Base-by-base conservation (phyloP, 2,113 vertebrate genomes). In the Neolamprologus falcicula region DNA sequence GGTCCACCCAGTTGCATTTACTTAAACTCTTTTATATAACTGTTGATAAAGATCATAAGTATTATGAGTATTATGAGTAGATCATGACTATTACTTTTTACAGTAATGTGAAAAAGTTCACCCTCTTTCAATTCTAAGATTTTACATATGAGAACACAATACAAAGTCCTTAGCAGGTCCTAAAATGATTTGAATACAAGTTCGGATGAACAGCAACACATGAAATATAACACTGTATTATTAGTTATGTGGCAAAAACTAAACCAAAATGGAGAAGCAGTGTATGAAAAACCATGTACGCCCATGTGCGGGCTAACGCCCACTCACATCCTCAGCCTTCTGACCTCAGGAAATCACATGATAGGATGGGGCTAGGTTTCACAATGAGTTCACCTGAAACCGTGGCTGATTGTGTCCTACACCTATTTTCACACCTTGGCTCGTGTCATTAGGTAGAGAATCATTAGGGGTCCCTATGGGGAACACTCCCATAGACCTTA, bases 331-430 rank as follows among this genome's bases (percentile, higher is more conserved):
- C 28, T 63, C 3, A 0, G 59, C 5, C 8, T 61, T 61, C 57
- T 33, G 59, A 19, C 28, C 59, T 61, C 59, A 33, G 16, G 59
- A 61, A 61, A 61, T 61, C 59, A 61, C 28, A 61, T 61, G 59
- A 33, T 19, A 33, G 28, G 28, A 4, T 19, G 59, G 9, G 16
- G 28, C 28, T 61, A 61, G 59, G 28, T 61, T 61, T 61, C 3
- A 61, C 59, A 33, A 1, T 19, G 57, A 19, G 57, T 61, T 33
- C 57, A 61, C 16, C 57, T 10, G 28, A 33, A 33, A 33, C 2
- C 28, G 0, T 61, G 57, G 16, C 28, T 33, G 28, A 61, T 33
- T 33, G 59, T 63, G 59, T 0, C 28, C 59, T 63, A 33, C 28
- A 63, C 59, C 59, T 19, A 2, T 63, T 63, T 33, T 63, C 59